Evolutionary conservation across 2,888 invertebrate genomes (phyloP).

Genomic region (Phasia obesa): DNA sequence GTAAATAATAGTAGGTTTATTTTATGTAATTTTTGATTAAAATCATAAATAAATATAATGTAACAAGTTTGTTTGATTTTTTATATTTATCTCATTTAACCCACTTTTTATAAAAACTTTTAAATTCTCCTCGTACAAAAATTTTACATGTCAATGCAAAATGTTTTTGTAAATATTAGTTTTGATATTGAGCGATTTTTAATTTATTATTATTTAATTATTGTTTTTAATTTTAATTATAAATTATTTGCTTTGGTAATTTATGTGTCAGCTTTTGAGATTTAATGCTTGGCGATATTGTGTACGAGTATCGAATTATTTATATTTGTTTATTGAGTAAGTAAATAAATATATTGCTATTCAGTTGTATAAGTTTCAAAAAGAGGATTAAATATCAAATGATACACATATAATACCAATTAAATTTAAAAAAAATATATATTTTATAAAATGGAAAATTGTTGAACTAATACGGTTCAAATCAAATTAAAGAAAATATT

Average conservation of each 20-base stretch:
- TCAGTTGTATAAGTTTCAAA: slow-evolving; percentile 22
- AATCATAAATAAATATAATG: too few species aligned
- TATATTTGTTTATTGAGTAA: slow-evolving; percentile 32
- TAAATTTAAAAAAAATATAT: neutral
- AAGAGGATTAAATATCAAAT: slow-evolving; percentile 29
- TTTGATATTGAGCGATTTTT: too few species aligned
- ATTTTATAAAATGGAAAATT: slow-evolving; percentile 30
- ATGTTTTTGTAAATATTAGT: too few species aligned
- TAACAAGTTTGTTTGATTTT: too few species aligned
- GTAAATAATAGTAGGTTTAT: too few species aligned
- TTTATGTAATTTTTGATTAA: too few species aligned
- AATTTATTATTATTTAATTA: too few species aligned
- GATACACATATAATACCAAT: neutral
- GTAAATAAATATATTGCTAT: slow-evolving; percentile 4
- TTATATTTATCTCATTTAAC: too few species aligned
- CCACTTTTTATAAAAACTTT: too few species aligned
- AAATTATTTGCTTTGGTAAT: slow-evolving; percentile 27
- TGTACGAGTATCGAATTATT: slow-evolving; percentile 31
- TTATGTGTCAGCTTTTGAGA: slow-evolving; percentile 8
- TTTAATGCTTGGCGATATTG: slow-evolving; percentile 17
- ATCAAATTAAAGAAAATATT: slow-evolving; percentile 26
- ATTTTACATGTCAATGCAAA: too few species aligned
- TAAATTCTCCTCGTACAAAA: too few species aligned
- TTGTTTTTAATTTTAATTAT: slow-evolving; percentile 31
- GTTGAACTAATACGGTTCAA: neutral